Evolutionary conservation across 2,888 invertebrate genomes (phyloP).

Genomic region (Polymixis flavicincta): DNA sequence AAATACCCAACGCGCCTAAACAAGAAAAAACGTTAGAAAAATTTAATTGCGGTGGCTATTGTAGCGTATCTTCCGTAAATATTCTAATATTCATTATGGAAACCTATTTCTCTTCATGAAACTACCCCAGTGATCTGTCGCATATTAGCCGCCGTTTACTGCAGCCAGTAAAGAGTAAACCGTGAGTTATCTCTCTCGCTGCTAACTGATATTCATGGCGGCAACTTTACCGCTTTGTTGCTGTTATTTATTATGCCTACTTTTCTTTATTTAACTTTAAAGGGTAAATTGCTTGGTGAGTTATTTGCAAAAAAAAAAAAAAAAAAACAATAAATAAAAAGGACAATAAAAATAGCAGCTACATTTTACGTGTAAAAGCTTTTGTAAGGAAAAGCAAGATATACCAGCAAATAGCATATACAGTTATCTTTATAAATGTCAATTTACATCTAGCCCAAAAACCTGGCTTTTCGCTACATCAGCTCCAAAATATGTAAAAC

Average conservation of each 20-base stretch:
- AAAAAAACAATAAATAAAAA: no score
- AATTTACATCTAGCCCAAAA: background rate
- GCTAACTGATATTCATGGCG: constrained; percentile 74
- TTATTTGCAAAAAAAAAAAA: no score
- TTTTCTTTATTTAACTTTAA: constrained; percentile 29
- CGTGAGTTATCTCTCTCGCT: constrained; percentile 51
- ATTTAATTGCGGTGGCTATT: no score
- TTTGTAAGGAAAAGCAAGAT: no score
- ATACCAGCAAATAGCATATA: no score
- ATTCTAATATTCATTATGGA: background rate
- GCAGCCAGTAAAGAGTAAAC: constrained; percentile 25
- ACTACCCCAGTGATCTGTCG: constrained; percentile 17
- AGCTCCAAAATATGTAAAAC: constrained; percentile 49
- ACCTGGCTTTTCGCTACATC: constrained; percentile 3
- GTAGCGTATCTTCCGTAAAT: background rate
- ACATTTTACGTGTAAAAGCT: no score
- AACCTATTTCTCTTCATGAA: constrained; percentile 15
- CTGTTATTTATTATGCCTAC: constrained; percentile 51
- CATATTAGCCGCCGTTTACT: constrained; percentile 29
- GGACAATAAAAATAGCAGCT: no score
- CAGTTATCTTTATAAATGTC: no score
- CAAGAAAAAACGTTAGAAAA: no score
- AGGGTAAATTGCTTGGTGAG: constrained; percentile 21
- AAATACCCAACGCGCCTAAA: no score
- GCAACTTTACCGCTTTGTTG: constrained; percentile 27